Evolutionary conservation across 2,797 vertebrate genomes (phyloP), one percentile per base, ranked within the genome.

Genomic region (Bucorvus abyssinicus): DNA sequence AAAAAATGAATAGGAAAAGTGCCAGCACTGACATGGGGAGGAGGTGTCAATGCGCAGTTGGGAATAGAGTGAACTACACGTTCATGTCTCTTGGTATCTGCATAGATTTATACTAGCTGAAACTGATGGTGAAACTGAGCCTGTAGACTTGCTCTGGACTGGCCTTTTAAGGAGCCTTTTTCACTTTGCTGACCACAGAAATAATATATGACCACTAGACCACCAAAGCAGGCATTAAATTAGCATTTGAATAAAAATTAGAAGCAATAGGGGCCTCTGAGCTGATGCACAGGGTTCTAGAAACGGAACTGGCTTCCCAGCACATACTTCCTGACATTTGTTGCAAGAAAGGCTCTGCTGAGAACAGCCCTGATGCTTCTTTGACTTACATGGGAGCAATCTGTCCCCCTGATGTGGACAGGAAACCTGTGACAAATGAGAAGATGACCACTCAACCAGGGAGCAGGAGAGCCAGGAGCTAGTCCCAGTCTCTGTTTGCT

Each of bases 11-110:
- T 52, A 50, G 16, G 7, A 61, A 61, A 52, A 52, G 2, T 47
- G 4, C 5, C 65, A 34, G 2, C 38, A 49, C 16, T 49, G 20
- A 7, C 10, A 10, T 38, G 16, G 21, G 13, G 12, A 79, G 10
- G 3, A 52, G 17, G 6, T 56, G 30, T 57, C 76, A 69, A 52
- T 36, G 3, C 6, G 5, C 6, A 9, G 9, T 2, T 55, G 12
- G 4, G 9, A 73, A 52, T 3, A 49, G 11, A 71, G 10, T 29
- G 29, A 82, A 87, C 57, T 40, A 47, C 0, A 0, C 23, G 11
- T 38, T 64, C 15, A 1, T 65, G 8, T 10, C 65, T 75, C 27
- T 63, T 89, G n/a, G 45, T 26, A 80, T 8, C 2, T 60, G 16
- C 9, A 26, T 13, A 44, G 32, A 15, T 1, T 17, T n/a, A 32